phyloP scores from a whole-genome alignment of 2,797 vertebrate genomes.

The Simalia tracyae region DNA sequence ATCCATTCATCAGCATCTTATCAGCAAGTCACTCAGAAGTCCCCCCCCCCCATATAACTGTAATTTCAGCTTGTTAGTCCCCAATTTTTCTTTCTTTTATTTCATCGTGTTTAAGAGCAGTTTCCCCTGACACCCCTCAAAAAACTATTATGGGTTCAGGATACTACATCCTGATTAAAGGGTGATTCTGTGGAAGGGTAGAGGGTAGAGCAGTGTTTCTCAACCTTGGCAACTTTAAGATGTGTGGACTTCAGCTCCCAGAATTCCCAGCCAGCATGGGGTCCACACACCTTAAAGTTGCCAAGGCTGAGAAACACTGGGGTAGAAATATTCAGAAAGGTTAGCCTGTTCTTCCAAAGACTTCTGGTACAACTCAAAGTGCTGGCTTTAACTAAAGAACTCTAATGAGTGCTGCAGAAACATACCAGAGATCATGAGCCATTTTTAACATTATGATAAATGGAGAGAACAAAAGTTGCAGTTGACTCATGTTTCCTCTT shows the following conservation, averaged over 20 bases:
- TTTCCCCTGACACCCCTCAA: background rate
- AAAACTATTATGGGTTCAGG: background rate
- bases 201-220: background rate
- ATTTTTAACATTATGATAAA: background rate
- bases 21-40: background rate
- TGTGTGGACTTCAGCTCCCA: too few relatives aligned
- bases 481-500: background rate
- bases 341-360: background rate
- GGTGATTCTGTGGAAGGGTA: background rate
- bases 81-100: background rate
- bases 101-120: background rate
- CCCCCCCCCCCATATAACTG: background rate
- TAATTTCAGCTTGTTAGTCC: background rate
- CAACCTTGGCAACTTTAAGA: too few relatives aligned
- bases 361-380: background rate
- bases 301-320: background rate
- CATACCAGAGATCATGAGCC: background rate
- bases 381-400: background rate
- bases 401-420: background rate
- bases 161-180: background rate
- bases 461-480: background rate
- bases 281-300: too few relatives aligned
- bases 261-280: too few relatives aligned
- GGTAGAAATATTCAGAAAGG: background rate
- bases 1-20: background rate